These are phyloP conservation scores for Amphiprion ocellaris DNA, from an alignment of 2,113 vertebrate genomes.

Conservation along the genomic window DNA sequence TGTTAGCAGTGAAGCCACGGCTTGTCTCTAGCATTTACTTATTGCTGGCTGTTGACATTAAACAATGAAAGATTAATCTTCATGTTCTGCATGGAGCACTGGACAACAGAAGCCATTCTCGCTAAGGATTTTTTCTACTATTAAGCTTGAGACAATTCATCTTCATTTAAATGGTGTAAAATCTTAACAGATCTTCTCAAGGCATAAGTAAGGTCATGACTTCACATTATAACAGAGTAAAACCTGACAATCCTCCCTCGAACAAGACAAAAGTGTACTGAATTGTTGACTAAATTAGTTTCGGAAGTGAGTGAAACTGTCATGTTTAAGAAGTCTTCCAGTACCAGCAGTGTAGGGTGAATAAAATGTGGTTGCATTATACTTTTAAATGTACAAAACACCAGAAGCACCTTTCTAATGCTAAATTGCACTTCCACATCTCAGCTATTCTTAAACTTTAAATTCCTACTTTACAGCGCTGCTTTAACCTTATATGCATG, in stretches of 20 bases:
- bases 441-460: slow-evolving; percentile 10
- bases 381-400: slow-evolving; percentile 40
- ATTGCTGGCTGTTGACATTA: no score
- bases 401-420: slow-evolving; percentile 7
- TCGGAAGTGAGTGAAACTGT: slow-evolving; percentile 7
- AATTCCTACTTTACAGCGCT: slow-evolving; percentile 1
- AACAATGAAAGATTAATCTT: no score
- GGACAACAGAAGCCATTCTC: no score
- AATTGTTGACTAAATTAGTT: background rate
- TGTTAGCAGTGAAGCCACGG: no score
- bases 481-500: slow-evolving; percentile 39
- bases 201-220: no score
- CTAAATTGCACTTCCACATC: slow-evolving; percentile 7
- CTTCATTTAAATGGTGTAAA: no score
- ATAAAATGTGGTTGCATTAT: slow-evolving; percentile 17
- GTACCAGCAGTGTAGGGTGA: background rate
- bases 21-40: no score
- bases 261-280: slow-evolving; percentile 3
- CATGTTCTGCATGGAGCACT: no score
- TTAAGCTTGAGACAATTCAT: no score
- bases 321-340: background rate
- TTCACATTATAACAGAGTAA: no score
- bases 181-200: no score
- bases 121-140: no score
- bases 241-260: background rate